Percentiles rank a stretch among this genome's conserved stretches.
Evolutionary conservation across 2,888 invertebrate species (phyloP).

Genomic region (Epirrita christyi): DNA sequence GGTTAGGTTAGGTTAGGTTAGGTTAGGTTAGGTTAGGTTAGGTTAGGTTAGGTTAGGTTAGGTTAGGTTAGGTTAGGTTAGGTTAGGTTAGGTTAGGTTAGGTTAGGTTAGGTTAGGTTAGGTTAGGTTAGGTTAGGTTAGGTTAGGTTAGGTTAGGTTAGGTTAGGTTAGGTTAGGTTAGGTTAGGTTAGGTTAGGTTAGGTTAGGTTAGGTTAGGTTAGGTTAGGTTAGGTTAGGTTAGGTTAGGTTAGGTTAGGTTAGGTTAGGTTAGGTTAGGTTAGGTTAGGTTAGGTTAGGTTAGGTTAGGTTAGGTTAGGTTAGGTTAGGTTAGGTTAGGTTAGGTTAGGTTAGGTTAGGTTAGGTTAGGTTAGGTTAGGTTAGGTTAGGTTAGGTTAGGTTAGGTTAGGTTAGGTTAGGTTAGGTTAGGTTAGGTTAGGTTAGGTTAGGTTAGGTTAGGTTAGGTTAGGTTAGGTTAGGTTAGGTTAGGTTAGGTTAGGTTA

Average conservation of each 20-base stretch:
- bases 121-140: conserved; percentile 37
- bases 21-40: conserved; percentile 15
- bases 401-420: conserved; percentile 24
- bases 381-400: conserved; percentile 16
- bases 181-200: conserved; percentile 25
- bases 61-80: conserved; percentile 22
- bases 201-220: conserved; percentile 29
- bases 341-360: conserved; percentile 21
- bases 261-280: conserved; percentile 21
- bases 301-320: conserved; percentile 17
- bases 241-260: conserved; percentile 9
- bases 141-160: conserved; percentile 29
- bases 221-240: conserved; percentile 11
- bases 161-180: conserved; percentile 32
- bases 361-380: conserved; percentile 20
- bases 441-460: too few species aligned
- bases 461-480: conserved; percentile 15
- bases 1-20: conserved; percentile 37
- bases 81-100: conserved; percentile 13
- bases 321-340: conserved; percentile 8
- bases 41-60: conserved; percentile 22
- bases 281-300: conserved; percentile 14
- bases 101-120: conserved; percentile 35
- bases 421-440: conserved; percentile 24
- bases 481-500: conserved; percentile 28